These are phyloP conservation scores for Carterocephalus palaemon DNA, from an alignment of 2,888 invertebrate genomes.

Conservation along the genomic window DNA sequence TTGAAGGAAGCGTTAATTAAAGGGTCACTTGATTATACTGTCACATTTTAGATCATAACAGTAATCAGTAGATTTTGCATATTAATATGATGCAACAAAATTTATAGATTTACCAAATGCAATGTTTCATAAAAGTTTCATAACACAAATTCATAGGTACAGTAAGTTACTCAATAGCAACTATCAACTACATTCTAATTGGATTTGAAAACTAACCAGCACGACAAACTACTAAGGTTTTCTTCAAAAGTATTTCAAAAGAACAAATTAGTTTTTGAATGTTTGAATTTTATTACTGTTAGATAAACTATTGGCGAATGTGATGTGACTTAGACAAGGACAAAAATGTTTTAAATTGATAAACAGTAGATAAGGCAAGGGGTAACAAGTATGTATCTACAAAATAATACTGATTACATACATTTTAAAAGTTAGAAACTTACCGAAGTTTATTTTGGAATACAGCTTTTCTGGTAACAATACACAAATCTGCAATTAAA, in stretches of 20 bases:
- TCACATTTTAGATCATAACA: too few species aligned
- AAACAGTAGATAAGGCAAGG: constrained; percentile 43
- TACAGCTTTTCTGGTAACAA: constrained; percentile 11
- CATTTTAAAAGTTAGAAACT: constrained; percentile 37
- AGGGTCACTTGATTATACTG: too few species aligned
- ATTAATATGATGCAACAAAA: too few species aligned
- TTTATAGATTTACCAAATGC: too few species aligned
- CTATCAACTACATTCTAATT: background rate
- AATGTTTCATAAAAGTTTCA: too few species aligned
- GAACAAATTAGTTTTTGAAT: too few species aligned
- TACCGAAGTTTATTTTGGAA: constrained; percentile 42
- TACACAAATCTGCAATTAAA: constrained; percentile 46
- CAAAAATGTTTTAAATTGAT: constrained; percentile 37
- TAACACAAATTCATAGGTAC: constrained; percentile 1
- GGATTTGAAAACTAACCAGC: background rate
- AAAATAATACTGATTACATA: constrained; percentile 27
- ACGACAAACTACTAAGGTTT: background rate
- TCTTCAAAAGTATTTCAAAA: too few species aligned
- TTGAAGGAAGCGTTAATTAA: too few species aligned
- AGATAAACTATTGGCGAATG: constrained; percentile 1
- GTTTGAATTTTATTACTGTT: too few species aligned
- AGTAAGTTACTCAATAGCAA: background rate
- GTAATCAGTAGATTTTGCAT: too few species aligned
- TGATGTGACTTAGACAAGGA: constrained; percentile 3
- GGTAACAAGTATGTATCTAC: constrained; percentile 38